These are phyloP conservation scores for Shinisaurus crocodilurus DNA, from an alignment of 2,113 vertebrate genomes.

Conservation along the genomic window DNA sequence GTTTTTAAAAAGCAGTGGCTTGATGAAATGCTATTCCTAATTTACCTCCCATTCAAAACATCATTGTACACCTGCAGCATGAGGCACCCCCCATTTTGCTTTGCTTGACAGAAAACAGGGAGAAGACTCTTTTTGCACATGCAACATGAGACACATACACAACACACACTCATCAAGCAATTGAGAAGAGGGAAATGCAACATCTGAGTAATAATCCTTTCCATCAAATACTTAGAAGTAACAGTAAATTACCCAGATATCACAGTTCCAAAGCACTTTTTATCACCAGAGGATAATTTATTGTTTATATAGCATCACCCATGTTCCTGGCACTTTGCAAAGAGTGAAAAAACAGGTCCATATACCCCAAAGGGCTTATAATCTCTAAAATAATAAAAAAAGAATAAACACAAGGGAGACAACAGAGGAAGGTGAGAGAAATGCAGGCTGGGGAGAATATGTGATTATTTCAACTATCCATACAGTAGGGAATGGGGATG, in stretches of 20 bases:
- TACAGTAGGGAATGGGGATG: too few species aligned
- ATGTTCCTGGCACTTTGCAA: background rate
- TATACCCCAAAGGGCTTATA: background rate
- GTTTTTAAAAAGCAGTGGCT: background rate
- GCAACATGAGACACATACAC: background rate
- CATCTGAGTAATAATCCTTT: background rate
- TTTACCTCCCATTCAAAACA: background rate
- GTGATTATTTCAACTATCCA: background rate
- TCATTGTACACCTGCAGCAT: background rate
- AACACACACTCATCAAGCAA: background rate
- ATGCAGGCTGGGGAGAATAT: background rate
- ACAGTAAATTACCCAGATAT: background rate
- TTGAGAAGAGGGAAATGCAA: background rate
- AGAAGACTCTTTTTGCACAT: background rate
- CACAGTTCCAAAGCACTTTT: background rate
- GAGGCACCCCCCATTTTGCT: background rate
- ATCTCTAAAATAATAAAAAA: background rate
- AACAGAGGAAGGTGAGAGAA: background rate
- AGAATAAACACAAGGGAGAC: background rate
- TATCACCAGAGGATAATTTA: background rate
- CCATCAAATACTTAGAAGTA: background rate
- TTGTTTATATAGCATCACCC: background rate
- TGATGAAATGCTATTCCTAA: too few species aligned
- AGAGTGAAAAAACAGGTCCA: background rate
- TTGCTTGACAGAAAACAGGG: background rate